Conservation (phyloP, 2,888 invertebrate genomes). For the Metacarcinus magister region DNA sequence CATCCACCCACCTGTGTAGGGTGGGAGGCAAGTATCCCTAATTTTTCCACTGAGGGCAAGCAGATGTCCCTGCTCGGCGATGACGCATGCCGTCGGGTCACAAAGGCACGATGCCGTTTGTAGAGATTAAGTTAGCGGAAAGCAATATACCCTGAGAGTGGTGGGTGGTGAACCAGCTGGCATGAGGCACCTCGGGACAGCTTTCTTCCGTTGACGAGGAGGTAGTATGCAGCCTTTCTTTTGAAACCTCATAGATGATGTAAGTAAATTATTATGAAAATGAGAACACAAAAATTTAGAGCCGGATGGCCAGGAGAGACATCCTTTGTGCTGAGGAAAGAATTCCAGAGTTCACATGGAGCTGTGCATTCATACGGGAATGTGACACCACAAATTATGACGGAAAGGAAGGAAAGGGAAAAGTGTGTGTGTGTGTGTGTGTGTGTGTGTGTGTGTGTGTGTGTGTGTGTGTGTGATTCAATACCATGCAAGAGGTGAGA, state of each 20-base stretch:
- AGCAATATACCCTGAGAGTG: neutral
- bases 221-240: neutral
- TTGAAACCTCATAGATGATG: neutral
- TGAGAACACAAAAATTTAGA: neutral
- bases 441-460: neutral
- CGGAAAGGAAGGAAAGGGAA: no score
- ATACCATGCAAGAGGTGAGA: neutral
- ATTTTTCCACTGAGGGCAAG: neutral
- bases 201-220: neutral
- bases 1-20: neutral
- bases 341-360: neutral
- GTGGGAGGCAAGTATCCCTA: neutral
- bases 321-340: neutral
- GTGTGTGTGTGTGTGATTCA: neutral
- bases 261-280: neutral
- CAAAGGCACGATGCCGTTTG: neutral
- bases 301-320: neutral
- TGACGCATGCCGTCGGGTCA: neutral
- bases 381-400: neutral
- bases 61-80: neutral
- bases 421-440: neutral
- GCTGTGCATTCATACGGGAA: neutral
- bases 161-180: neutral
- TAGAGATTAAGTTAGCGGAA: slow-evolving; percentile 31
- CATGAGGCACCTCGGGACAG: neutral